Evolutionary conservation across 35 echinoderm and acorn worm genomes (phyloP).

Genomic region (Apostichopus parvimensis): DNA sequence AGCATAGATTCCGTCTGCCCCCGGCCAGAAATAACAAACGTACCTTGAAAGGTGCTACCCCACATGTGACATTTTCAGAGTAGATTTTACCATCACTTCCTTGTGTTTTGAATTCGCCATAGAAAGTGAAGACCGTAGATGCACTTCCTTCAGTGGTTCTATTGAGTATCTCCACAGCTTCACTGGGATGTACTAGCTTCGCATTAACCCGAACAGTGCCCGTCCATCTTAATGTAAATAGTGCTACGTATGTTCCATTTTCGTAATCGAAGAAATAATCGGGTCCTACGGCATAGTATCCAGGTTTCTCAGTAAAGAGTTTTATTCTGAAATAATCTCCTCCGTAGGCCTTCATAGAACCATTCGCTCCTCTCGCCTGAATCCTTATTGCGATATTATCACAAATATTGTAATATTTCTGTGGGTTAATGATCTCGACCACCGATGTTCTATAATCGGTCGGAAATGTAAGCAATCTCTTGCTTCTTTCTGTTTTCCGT

Average conservation of each 20-base stretch:
- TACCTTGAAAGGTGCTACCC: neutral
- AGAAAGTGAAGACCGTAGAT: neutral
- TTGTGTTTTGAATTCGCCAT: neutral
- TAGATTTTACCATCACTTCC: neutral
- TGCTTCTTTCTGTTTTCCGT: neutral
- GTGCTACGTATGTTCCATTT: neutral
- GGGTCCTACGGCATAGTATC: neutral
- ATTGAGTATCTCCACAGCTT: neutral
- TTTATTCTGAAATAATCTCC: conserved; percentile 7
- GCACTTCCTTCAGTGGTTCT: neutral
- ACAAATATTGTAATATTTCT: neutral
- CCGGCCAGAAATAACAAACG: too few species aligned
- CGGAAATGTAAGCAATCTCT: neutral
- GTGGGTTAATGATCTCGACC: neutral
- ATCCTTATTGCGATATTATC: neutral
- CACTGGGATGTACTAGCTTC: conserved; percentile 4
- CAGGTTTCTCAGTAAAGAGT: neutral
- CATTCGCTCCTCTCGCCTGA: neutral
- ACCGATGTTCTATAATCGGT: neutral
- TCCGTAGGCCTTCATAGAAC: neutral
- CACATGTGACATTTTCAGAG: neutral
- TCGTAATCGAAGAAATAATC: conserved; percentile 7
- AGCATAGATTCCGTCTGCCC: too few species aligned
- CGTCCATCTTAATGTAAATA: conserved; percentile 2
- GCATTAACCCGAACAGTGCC: neutral